These are phyloP conservation scores for Perdix hodgsoniae DNA, from an alignment of 2,797 vertebrate genomes.

Conservation along the genomic window DNA sequence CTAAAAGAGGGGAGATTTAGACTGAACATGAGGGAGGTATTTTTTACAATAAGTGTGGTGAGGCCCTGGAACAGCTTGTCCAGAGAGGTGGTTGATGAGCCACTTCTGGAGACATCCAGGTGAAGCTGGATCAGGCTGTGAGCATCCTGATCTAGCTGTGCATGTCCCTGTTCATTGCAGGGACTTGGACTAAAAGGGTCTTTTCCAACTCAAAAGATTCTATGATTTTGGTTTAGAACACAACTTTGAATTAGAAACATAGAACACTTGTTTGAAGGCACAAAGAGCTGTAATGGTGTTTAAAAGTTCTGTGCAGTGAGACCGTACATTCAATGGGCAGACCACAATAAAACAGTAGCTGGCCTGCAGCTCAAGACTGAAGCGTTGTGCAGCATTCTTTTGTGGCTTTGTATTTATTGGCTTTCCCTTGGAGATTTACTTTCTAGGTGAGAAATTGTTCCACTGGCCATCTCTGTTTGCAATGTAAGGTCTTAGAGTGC, in stretches of 20 bases:
- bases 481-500: background rate
- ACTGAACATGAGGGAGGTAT: too few relatives aligned
- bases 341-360: background rate
- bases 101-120: too few relatives aligned
- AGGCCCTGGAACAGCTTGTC: too few relatives aligned
- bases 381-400: background rate
- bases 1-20: too few relatives aligned
- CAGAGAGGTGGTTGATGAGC: too few relatives aligned
- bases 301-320: background rate
- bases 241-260: background rate
- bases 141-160: too few relatives aligned
- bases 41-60: too few relatives aligned
- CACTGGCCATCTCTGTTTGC: background rate
- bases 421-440: background rate
- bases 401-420: background rate
- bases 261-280: background rate
- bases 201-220: too few relatives aligned
- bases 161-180: too few relatives aligned
- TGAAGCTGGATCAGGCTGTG: too few relatives aligned
- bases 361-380: background rate
- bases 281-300: background rate
- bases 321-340: background rate
- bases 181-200: too few relatives aligned
- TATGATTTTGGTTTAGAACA: rapidly evolving
- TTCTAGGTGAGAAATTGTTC: background rate